Evolutionary conservation across 2,888 invertebrate species (phyloP), one percentile per base, ranked within the genome.

Genomic region (Erebia aethiops): DNA sequence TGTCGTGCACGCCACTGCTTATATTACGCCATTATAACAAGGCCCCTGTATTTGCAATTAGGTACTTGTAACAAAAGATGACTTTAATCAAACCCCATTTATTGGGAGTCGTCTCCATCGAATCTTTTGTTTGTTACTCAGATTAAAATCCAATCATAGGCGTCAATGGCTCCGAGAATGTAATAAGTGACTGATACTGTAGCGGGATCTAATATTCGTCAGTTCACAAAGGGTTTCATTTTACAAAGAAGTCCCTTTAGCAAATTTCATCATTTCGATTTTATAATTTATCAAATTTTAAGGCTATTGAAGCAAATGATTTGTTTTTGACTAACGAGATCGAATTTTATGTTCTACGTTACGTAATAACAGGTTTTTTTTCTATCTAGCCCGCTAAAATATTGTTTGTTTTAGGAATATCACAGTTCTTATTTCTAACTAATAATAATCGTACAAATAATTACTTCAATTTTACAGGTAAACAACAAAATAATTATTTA

Each of bases 61-160:
- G n/a, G n/a, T n/a, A 49, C 51, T 51, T 14, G 46, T 46, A 11
- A 51, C 51, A 51, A 51, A n/a, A n/a, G 51, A 14, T n/a, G 14
- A 51, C 51, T 51, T 5, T n/a, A 51, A 51, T 51, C n/a, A n/a
- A 51, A 51, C 14, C n/a, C 51, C 13, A 11, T 46, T 46, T 46
- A 46, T 10, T 46, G 13, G 46, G 46, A 46, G 46, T 46, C 46
- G 46, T 46, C 46, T 46, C 46, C 43, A 9, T 21, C 49, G 62
- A 56, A 41, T 41, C 54, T 54, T 65, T 54, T 54, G 65, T 67
- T 58, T 58, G 57, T 18, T 58, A 57, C 46, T 66, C 21, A 49
- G 58, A 67, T 67, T 67, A 67, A 58, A 67, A 67, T 67, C 67
- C 57, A 67, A 67, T 67, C 67, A 67, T 26, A 49, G 67, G 14